Conservation (phyloP, 1,140 invertebrate genomes). For the Rhyacophila brunnea region DNA sequence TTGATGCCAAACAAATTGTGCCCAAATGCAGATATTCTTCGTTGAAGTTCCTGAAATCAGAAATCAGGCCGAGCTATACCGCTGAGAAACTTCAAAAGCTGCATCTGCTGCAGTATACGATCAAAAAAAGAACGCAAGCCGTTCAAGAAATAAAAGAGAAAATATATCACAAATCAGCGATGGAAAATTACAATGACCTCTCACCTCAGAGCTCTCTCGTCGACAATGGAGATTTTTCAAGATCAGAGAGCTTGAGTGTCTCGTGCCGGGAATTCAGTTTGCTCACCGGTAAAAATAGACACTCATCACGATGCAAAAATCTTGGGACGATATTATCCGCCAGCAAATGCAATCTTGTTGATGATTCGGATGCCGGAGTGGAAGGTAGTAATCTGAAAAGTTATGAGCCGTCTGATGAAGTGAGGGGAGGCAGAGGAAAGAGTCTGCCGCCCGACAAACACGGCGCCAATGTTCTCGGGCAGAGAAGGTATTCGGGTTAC, state of each 20-base stretch:
- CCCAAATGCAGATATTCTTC: conserved; percentile 20
- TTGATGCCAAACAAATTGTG: conserved; percentile 36
- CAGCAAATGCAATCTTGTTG: background rate
- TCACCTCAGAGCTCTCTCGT: conserved; percentile 13
- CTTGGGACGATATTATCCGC: conserved; percentile 24
- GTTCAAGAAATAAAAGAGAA: conserved; percentile 51
- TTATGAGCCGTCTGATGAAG: background rate
- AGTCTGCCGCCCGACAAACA: conserved; percentile 15
- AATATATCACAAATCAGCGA: conserved; percentile 50
- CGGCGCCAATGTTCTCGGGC: background rate
- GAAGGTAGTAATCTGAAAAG: background rate
- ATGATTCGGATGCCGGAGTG: background rate
- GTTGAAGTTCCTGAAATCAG: conserved; percentile 53
- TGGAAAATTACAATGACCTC: conserved; percentile 39
- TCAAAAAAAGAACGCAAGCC: conserved; percentile 50
- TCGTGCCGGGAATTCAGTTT: conserved; percentile 31
- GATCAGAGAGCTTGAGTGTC: conserved; percentile 28
- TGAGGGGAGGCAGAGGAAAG: background rate
- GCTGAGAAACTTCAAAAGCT: conserved; percentile 64
- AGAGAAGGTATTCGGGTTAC: background rate
- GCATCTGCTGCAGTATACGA: conserved; percentile 51
- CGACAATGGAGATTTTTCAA: conserved; percentile 30
- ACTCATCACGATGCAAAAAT: conserved; percentile 19
- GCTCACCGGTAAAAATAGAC: conserved; percentile 22
- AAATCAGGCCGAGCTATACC: conserved; percentile 73